A percentile compares a stretch with the other conserved stretches of the same genome.
Evolutionary conservation across 2,888 invertebrate genomes (phyloP).

Genomic region (Yponomeuta evonymella): DNA sequence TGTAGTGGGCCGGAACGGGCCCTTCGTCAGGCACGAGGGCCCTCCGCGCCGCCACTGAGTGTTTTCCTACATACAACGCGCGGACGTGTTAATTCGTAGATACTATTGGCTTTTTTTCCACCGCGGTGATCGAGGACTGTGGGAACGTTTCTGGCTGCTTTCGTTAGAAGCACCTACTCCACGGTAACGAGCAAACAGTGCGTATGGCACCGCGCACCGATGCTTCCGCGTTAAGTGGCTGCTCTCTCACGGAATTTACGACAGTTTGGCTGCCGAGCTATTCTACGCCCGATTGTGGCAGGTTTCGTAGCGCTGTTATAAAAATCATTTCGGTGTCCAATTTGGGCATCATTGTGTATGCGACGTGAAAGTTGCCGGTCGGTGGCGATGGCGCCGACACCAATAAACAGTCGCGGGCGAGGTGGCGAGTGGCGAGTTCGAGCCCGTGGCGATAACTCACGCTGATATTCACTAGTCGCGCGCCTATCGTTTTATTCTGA

Average conservation of each 20-base stretch:
- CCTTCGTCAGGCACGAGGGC: slow-evolving; percentile 66
- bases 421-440: slow-evolving; percentile 27
- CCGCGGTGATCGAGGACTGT: slow-evolving; percentile 72
- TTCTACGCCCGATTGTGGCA: slow-evolving; percentile 41
- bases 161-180: slow-evolving; percentile 69
- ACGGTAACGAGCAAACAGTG: slow-evolving; percentile 69
- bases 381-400: slow-evolving; percentile 70
- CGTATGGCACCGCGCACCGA: slow-evolving; percentile 34
- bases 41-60: slow-evolving; percentile 58
- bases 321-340: slow-evolving; percentile 68
- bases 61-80: slow-evolving; percentile 71
- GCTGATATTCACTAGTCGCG: slow-evolving; percentile 45
- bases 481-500: slow-evolving; percentile 49
- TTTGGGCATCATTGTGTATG: slow-evolving; percentile 69
- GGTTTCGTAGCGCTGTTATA: slow-evolving; percentile 42
- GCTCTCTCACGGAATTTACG: slow-evolving; percentile 60
- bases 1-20: slow-evolving; percentile 52
- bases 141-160: slow-evolving; percentile 71
- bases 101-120: slow-evolving; percentile 62
- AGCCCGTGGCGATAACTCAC: slow-evolving; percentile 44
- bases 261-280: slow-evolving; percentile 52
- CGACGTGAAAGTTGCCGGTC: slow-evolving; percentile 70
- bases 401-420: slow-evolving; percentile 51
- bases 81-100: slow-evolving; percentile 76
- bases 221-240: slow-evolving; percentile 69